Base-by-base conservation (phyloP, 2,888 invertebrate genomes). In the Osmoderma eremita region DNA sequence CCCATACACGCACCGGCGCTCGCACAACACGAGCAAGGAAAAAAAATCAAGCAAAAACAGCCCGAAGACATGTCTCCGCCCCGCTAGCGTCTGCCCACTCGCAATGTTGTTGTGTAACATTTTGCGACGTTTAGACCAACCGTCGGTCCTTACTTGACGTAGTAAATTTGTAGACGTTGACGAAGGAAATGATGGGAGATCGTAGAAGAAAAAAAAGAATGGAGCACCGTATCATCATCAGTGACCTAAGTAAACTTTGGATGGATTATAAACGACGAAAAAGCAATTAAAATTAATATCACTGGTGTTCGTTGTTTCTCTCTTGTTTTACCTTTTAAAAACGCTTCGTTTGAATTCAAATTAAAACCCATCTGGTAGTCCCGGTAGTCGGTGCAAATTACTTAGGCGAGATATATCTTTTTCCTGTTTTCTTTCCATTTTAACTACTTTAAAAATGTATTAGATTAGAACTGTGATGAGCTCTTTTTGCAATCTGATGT, bases 211-310 rank as follows among this genome's bases (percentile, higher is more conserved):
- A 15, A 36, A 36, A 8, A 36, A 36, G 36, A 36, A 15, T 10
- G 36, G 38, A 24, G 45, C 42, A 39, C 42, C 12, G 15, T 22
- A 30, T 13, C 22, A 56, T 41, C 42, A 39, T 45, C 58, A 17
- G 17, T 12, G 24, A 58, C 22, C 58, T 58, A 15, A 13, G 24
- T 12, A 24, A 58, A 58, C 10, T 45, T 58, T 10, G 22, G 45
- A 45, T 10, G 22, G 45, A 45, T 58, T 45, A 24, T 30, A 42
- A 58, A 42, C 45, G 45, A 45, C 45, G 24, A 45, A 58, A 58
- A 58, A 58, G 22, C 58, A 58, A 58, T 42, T 58, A 58, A 58
- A 58, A 58, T 58, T 58, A 58, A 58, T 58, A 45, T 45, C 45
- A 15, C 12, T 24, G 58, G 24, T 30, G 42, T 41, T 56, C 18